Evolutionary conservation across 1,140 invertebrate genomes (phyloP).

Genomic region (Drosophila tsacasi): DNA sequence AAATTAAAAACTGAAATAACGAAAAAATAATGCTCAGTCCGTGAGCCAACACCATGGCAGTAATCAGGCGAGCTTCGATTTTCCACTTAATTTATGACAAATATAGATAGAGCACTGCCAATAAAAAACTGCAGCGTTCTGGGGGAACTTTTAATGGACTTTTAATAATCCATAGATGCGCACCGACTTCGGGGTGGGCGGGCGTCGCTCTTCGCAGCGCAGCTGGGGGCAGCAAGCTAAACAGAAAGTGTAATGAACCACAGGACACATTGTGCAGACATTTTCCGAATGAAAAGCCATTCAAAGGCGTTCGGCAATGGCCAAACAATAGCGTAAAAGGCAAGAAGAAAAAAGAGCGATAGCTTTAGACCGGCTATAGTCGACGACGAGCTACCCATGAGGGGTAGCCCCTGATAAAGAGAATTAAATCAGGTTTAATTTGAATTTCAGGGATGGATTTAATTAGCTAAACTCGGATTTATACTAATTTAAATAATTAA

Average conservation of each 20-base stretch:
- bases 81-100: constrained; percentile 73
- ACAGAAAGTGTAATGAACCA: constrained; percentile 80
- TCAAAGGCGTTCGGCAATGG: constrained; percentile 71
- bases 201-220: not conserved
- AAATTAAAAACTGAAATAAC: constrained; percentile 41
- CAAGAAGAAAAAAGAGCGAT: constrained; percentile 25
- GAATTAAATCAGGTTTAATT: no score
- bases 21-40: constrained; percentile 50
- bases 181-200: not conserved
- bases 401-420: no score
- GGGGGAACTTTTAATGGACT: constrained; percentile 77
- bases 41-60: constrained; percentile 16
- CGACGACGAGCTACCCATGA: constrained; percentile 9
- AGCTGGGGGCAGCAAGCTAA: constrained; percentile 45
- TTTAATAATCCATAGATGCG: constrained; percentile 67
- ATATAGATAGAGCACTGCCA: constrained; percentile 38
- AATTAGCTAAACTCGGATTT: no score
- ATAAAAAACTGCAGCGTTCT: constrained; percentile 34
- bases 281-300: constrained; percentile 78
- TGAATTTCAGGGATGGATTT: no score
- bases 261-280: constrained; percentile 77
- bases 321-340: constrained; percentile 61
- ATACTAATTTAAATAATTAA: no score
- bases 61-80: constrained; percentile 50
- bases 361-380: not conserved